Evolutionary conservation across 2,797 vertebrate genomes (phyloP).

Genomic region (Manis javanica): DNA sequence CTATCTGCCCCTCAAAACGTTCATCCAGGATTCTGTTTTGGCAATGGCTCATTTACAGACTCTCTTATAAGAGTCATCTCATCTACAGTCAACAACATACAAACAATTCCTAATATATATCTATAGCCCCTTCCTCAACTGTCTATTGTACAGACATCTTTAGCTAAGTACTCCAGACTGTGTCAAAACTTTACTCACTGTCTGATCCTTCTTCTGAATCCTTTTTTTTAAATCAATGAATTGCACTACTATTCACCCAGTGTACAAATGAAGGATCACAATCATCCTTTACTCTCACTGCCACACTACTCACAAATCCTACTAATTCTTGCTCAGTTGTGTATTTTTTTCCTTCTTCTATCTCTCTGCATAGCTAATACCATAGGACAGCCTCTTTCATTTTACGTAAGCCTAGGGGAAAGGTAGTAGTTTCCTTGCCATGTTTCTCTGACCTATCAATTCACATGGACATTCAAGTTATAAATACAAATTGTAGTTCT

Average conservation of each 20-base stretch:
- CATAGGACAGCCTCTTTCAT: not conserved
- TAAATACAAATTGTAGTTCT: not conserved
- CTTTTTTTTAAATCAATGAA: not conserved
- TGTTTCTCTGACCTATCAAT: not conserved
- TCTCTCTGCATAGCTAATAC: not conserved
- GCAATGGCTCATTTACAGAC: not conserved
- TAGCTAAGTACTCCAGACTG: not conserved
- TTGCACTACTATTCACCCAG: not conserved
- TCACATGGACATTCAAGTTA: not conserved
- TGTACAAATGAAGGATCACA: not conserved
- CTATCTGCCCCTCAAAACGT: not conserved
- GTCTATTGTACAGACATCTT: not conserved
- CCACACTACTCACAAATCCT: not conserved
- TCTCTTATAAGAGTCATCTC: not conserved
- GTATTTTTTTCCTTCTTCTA: not conserved
- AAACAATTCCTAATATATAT: not conserved
- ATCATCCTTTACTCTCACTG: not conserved
- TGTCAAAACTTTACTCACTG: not conserved
- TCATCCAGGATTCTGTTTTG: not conserved
- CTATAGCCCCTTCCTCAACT: not conserved
- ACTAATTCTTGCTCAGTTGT: not conserved
- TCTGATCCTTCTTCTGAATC: not conserved
- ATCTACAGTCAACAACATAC: not conserved
- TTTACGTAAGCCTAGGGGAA: not conserved
- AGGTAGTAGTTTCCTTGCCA: not conserved